Evolutionary conservation across 2,797 vertebrate genomes (phyloP).

Genomic region (Arremon brunneinucha): DNA sequence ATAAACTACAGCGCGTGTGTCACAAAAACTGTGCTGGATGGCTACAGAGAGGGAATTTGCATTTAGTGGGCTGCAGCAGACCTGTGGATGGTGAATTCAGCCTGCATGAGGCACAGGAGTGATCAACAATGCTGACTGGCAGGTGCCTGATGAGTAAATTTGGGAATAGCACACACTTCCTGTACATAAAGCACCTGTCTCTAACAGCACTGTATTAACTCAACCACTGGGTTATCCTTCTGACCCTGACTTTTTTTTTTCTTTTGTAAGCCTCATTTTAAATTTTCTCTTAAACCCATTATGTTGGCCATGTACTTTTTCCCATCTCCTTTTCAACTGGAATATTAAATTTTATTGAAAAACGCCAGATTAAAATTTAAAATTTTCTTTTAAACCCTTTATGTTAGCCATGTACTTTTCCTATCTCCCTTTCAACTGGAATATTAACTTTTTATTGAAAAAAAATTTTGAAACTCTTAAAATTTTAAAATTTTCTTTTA

Average conservation of each 20-base stretch:
- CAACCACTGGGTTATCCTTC: background rate
- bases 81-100: background rate
- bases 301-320: too few species aligned
- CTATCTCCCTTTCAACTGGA: too few species aligned
- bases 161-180: background rate
- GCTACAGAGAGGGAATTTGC: background rate
- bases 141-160: background rate
- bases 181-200: background rate
- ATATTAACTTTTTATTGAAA: too few species aligned
- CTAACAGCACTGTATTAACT: background rate
- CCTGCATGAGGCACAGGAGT: background rate
- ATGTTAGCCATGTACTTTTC: too few species aligned
- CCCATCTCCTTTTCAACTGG: too few species aligned
- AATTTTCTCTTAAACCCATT: background rate
- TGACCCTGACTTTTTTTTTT: background rate
- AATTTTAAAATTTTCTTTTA: background rate
- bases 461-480: too few species aligned
- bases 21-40: background rate
- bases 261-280: background rate
- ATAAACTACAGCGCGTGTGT: slow-evolving; percentile 17
- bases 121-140: background rate
- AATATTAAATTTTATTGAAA: too few species aligned
- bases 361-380: too few species aligned
- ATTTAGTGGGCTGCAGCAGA: background rate
- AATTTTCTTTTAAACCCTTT: too few species aligned